A percentile compares a stretch with the other conserved stretches of the same genome.
Evolutionary conservation across 2,113 vertebrate genomes (phyloP).

Genomic region (Leiothrix lutea): DNA sequence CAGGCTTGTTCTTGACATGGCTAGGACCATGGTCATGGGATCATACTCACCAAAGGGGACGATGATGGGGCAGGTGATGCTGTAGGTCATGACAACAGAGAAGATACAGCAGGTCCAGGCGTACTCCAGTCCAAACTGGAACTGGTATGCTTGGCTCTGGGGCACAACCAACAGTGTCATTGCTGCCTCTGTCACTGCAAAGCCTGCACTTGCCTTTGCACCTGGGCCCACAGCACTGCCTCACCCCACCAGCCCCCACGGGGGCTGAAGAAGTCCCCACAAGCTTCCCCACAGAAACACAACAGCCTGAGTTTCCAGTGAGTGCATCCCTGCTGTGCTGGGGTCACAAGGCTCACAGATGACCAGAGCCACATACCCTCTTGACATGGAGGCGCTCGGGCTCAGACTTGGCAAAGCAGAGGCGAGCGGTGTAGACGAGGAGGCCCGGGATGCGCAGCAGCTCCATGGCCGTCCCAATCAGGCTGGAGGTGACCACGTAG

Average conservation of each 20-base stretch:
- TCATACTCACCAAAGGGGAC: conserved; percentile 89
- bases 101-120: conserved; percentile 97
- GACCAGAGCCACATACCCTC: conserved; percentile 73
- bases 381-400: conserved; percentile 90
- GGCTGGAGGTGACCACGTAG: conserved; percentile 90
- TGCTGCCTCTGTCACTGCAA: neutral
- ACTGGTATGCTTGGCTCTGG: conserved; percentile 91
- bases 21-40: neutral
- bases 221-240: neutral
- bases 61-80: conserved; percentile 94
- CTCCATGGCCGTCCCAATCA: conserved; percentile 92
- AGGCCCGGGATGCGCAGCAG: conserved; percentile 88
- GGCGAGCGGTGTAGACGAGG: conserved; percentile 82
- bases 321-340: fast-evolving
- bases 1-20: neutral
- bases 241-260: neutral
- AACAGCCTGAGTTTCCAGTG: neutral
- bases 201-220: neutral
- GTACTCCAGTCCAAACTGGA: conserved; percentile 95
- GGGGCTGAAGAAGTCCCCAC: neutral
- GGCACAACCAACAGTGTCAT: neutral
- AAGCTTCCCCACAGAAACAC: neutral
- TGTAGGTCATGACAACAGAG: conserved; percentile 93
- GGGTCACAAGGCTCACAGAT: fast-evolving
- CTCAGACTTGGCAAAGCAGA: conserved; percentile 91